phyloP scores from a whole-genome alignment of 2,113 vertebrate species.

The Nibea coibor region DNA sequence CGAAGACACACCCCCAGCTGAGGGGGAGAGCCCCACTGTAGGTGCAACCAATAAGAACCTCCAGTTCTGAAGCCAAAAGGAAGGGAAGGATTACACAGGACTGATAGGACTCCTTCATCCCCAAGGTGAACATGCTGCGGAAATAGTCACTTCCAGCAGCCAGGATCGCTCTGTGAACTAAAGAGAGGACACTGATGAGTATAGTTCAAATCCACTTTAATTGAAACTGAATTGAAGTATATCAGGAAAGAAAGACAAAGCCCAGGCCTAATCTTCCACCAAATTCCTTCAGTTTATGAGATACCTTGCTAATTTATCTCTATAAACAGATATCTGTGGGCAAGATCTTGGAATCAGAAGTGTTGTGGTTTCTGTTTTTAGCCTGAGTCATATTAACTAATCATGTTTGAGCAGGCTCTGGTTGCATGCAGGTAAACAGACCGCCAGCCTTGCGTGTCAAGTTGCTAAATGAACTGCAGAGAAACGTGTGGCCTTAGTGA shows the following conservation, averaged over 20 bases:
- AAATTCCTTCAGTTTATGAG: too few relatives aligned
- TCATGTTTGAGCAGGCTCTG: too few relatives aligned
- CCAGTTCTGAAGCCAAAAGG: conserved; percentile 84
- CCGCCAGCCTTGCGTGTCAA: too few relatives aligned
- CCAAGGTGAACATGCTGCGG: conserved; percentile 89
- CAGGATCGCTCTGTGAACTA: conserved; percentile 90
- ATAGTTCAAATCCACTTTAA: neutral
- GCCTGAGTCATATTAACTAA: too few relatives aligned
- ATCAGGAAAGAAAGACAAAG: neutral
- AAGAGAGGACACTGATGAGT: neutral
- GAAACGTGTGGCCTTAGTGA: too few relatives aligned
- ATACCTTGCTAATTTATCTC: too few relatives aligned
- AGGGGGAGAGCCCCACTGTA: conserved; percentile 86
- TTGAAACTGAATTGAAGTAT: neutral
- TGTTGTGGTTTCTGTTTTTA: too few relatives aligned
- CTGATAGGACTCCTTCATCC: conserved; percentile 89
- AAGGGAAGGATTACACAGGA: conserved; percentile 70
- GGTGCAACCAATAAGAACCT: conserved; percentile 84
- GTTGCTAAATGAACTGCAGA: too few relatives aligned
- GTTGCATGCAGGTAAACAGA: too few relatives aligned
- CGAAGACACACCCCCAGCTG: conserved; percentile 86
- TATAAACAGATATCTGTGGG: too few relatives aligned
- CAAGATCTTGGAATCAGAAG: too few relatives aligned
- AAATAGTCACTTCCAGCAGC: conserved; percentile 92
- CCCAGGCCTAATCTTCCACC: too few relatives aligned